Evolutionary conservation across 2,888 invertebrate species (phyloP).

Genomic region (Rhagium mordax): DNA sequence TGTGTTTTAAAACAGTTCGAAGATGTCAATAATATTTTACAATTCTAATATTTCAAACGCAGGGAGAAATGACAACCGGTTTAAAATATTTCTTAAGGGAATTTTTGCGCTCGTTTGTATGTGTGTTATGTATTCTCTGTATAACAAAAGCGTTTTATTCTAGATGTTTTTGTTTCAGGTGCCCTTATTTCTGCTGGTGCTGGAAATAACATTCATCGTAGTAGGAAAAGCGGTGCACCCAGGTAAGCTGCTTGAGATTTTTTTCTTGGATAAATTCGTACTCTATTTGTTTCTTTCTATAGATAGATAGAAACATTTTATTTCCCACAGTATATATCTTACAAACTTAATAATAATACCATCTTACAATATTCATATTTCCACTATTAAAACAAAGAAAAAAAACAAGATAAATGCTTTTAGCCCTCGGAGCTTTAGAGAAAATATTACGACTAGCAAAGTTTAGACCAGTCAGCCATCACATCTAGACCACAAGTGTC

Average conservation of each 20-base stretch:
- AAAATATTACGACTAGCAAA: no score
- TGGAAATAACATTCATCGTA: conserved; percentile 67
- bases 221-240: conserved; percentile 68
- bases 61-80: neutral
- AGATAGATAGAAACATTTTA: neutral
- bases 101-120: neutral
- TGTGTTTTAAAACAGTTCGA: neutral
- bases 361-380: no score
- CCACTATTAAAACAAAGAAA: no score
- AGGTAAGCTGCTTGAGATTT: conserved; percentile 58
- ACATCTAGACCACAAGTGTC: no score
- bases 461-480: no score
- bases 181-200: conserved; percentile 66
- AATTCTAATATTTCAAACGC: neutral
- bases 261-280: neutral
- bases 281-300: neutral
- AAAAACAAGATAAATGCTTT: no score
- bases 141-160: conserved; percentile 10
- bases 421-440: no score
- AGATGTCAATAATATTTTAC: neutral
- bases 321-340: no score
- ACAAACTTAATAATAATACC: no score
- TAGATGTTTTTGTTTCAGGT: conserved; percentile 62
- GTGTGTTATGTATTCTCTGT: conserved; percentile 5
- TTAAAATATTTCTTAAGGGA: neutral